Base-by-base conservation (phyloP, 30 jellyfish, hydroid and myxozoan genomes). In the Catostylus mosaicus region DNA sequence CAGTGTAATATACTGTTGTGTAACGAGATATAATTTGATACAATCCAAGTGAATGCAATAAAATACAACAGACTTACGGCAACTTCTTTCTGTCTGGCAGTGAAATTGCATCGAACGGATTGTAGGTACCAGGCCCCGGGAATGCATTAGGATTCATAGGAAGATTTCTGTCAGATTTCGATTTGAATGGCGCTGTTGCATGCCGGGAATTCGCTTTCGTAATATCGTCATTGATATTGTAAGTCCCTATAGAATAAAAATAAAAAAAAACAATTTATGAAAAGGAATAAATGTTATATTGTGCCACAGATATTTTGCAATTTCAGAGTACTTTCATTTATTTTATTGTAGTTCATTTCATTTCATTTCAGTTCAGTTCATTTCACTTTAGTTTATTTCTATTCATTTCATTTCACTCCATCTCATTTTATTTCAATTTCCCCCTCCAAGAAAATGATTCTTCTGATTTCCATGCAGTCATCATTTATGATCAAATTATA, bases 41-140 rank as follows among this genome's bases (percentile, higher is more conserved):
- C 14, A 7, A 40, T 14, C 11, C 14, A 40, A 5, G 14, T 40
- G 14, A 14, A 40, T 14, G 54, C 54, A 68, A 43, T 74, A 8
- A 24, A 54, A 48, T 10, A 22, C 77, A 77, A 10, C 22, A 18
- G 20, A 75, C 97, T 83, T 71, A 90, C 97, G 97, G 96, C 3
- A 90, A 83, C n/a, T 48, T 62, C 67, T 69, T 88, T 73, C 89
- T 74, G 16, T 88, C 93, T 46, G 93, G 93, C 60, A 67, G 9
- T 69, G 67, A 63, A 18, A 78, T 72, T 36, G 89, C 36, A 35
- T 92, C 91, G 64, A 77, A 85, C 3, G 97, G 98, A 30, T 78
- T 48, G 82, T 92, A 92, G 20, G 98, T 40, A 24, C 97, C 98
- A 18, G 98, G 98, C 23, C 98, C 98, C 30, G 98, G 98, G 68